A percentile compares a stretch with the other conserved stretches of the same genome.
Conservation (phyloP, 2,888 invertebrate species). For the Exephanes ischioxanthus region DNA sequence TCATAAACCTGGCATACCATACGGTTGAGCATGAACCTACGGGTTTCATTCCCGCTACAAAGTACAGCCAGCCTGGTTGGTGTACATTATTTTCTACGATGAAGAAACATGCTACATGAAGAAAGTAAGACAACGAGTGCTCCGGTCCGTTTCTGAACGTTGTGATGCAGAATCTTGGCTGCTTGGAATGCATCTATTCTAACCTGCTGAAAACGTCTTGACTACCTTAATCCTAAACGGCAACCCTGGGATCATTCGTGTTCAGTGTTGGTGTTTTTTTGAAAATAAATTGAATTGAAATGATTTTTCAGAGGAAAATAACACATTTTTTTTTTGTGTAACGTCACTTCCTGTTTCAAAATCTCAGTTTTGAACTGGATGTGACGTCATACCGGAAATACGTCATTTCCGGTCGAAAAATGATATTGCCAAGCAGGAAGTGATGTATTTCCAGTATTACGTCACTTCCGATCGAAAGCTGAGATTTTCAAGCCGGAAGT, state of each 20-base stretch:
- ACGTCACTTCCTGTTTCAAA: background rate
- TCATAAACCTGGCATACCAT: constrained; percentile 18
- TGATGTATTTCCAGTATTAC: no score
- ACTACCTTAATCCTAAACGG: no score
- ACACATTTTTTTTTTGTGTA: background rate
- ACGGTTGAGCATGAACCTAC: background rate
- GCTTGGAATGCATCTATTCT: background rate
- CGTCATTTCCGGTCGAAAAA: no score
- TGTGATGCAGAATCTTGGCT: background rate
- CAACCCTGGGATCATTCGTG: background rate
- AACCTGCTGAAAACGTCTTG: background rate
- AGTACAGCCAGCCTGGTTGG: background rate
- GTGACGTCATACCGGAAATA: no score
- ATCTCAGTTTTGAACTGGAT: background rate
- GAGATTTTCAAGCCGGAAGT: no score
- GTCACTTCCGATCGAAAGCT: no score
- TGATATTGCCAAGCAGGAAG: no score
- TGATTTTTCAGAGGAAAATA: background rate
- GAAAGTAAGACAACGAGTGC: constrained; percentile 47
- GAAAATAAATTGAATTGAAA: background rate
- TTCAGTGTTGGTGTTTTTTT: background rate
- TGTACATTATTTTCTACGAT: no score
- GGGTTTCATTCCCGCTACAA: constrained; percentile 41
- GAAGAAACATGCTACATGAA: background rate
- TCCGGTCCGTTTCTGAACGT: constrained; percentile 16